Conservation (phyloP, 2,888 invertebrate species). For the Stegophylla sp. region DNA sequence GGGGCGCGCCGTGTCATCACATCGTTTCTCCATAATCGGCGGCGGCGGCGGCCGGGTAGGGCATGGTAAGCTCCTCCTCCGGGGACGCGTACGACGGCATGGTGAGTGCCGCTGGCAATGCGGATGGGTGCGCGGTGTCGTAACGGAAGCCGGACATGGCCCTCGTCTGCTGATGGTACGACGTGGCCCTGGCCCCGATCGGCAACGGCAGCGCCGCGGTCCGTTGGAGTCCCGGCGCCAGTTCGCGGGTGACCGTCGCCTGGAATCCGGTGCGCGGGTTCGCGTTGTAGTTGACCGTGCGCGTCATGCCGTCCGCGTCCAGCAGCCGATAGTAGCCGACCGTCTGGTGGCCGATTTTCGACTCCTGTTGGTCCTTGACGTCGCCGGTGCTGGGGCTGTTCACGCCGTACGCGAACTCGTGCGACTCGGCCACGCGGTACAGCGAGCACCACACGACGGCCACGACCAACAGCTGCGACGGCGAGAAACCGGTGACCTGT, state of each 20-base stretch:
- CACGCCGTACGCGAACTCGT: conserved; percentile 5
- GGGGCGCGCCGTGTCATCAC: too few relatives aligned
- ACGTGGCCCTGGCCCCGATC: too few relatives aligned
- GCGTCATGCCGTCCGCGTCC: conserved; percentile 2
- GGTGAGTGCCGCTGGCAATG: too few relatives aligned
- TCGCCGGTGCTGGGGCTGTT: background rate
- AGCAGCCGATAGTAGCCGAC: conserved; percentile 4
- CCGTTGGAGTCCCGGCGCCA: background rate
- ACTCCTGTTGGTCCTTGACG: conserved; percentile 23
- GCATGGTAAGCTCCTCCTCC: too few relatives aligned
- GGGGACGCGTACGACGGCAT: too few relatives aligned
- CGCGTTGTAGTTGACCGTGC: conserved; percentile 31
- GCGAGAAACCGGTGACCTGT: background rate
- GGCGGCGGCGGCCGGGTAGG: too few relatives aligned
- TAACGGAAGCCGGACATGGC: too few relatives aligned
- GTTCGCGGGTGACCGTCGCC: background rate
- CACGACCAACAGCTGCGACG: background rate
- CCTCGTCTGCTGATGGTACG: too few relatives aligned
- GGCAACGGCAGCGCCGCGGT: too few relatives aligned
- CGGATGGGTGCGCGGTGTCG: too few relatives aligned
- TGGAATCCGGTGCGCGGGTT: conserved; percentile 10
- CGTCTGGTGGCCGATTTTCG: background rate
- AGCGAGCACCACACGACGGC: background rate
- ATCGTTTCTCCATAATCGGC: too few relatives aligned
- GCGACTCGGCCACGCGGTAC: background rate